Conservation (phyloP, 2,797 vertebrate species). For the Buceros bicornis region DNA sequence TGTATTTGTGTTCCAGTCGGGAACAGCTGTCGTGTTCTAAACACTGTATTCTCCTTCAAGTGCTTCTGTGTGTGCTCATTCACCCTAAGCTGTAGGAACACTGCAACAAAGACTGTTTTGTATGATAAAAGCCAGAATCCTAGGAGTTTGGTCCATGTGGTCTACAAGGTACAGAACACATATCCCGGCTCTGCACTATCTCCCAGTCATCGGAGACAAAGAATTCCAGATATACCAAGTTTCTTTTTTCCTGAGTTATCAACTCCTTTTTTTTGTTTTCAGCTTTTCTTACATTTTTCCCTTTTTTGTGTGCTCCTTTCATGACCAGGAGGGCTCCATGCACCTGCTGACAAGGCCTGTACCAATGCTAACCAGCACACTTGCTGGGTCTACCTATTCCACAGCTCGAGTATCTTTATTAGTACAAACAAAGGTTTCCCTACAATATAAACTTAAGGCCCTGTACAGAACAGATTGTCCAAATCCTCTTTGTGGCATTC, state of each 20-base stretch:
- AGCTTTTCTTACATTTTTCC: not conserved
- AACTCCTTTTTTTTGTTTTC: not conserved
- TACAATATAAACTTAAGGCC: not conserved
- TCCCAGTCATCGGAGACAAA: not conserved
- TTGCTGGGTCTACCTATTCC: not conserved
- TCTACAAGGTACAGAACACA: not conserved
- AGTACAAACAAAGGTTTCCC: not conserved
- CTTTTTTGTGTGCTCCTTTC: not conserved
- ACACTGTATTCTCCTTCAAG: not conserved
- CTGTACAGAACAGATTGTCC: not conserved
- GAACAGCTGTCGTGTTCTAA: not conserved
- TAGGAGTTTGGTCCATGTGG: not conserved
- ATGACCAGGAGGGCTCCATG: not conserved
- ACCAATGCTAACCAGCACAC: not conserved
- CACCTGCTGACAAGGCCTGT: not conserved
- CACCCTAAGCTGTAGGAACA: not conserved
- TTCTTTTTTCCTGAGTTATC: not conserved
- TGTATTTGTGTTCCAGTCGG: not conserved
- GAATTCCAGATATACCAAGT: not conserved
- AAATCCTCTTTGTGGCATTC: constrained; percentile 18
- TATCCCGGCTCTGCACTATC: not conserved
- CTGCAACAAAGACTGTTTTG: not conserved
- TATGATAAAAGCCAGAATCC: not conserved
- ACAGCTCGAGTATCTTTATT: not conserved
- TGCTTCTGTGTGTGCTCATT: not conserved